A percentile compares a stretch with the other conserved stretches of the same genome.
Conservation (phyloP, 2,113 vertebrate species). For the Oncorhynchus mykiss region DNA sequence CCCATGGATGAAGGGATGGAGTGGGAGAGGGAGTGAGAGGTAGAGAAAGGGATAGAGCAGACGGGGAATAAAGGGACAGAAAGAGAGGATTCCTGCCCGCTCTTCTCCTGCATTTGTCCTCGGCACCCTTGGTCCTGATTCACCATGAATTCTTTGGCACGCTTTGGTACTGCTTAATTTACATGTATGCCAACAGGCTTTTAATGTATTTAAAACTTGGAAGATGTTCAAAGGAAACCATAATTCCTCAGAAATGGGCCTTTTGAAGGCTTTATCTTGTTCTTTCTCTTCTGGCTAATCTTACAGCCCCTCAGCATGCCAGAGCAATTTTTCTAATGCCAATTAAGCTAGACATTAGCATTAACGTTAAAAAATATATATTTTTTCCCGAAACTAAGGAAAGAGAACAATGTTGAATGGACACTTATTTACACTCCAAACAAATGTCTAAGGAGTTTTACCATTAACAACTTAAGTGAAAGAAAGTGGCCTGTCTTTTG, state of each 20-base stretch:
- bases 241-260: slow-evolving; percentile 99
- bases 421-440: slow-evolving; percentile 71
- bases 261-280: slow-evolving; percentile 98
- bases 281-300: slow-evolving; percentile 97
- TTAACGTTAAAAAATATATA: slow-evolving; percentile 68
- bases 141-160: slow-evolving; percentile 83
- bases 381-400: slow-evolving; percentile 74
- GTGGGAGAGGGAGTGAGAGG: slow-evolving; percentile 1
- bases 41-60: slow-evolving; percentile 50
- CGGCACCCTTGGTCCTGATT: slow-evolving; percentile 77
- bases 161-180: slow-evolving; percentile 92
- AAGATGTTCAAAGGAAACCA: slow-evolving; percentile 96
- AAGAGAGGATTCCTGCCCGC: slow-evolving; percentile 59
- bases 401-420: slow-evolving; percentile 84
- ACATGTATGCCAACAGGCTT: slow-evolving; percentile 98
- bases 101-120: slow-evolving; percentile 69
- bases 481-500: slow-evolving; percentile 48
- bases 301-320: slow-evolving; percentile 94
- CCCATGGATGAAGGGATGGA: slow-evolving; percentile 42
- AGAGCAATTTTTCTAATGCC: slow-evolving; percentile 98
- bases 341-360: slow-evolving; percentile 97
- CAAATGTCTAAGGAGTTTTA: slow-evolving; percentile 63
- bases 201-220: slow-evolving; percentile 98
- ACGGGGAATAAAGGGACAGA: slow-evolving; percentile 66
- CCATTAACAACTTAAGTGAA: slow-evolving; percentile 57